A percentile compares a stretch with the other conserved stretches of the same genome.
These are phyloP conservation scores for Scolopax rusticola DNA, from an alignment of 2,797 vertebrate genomes.

Conservation along the genomic window DNA sequence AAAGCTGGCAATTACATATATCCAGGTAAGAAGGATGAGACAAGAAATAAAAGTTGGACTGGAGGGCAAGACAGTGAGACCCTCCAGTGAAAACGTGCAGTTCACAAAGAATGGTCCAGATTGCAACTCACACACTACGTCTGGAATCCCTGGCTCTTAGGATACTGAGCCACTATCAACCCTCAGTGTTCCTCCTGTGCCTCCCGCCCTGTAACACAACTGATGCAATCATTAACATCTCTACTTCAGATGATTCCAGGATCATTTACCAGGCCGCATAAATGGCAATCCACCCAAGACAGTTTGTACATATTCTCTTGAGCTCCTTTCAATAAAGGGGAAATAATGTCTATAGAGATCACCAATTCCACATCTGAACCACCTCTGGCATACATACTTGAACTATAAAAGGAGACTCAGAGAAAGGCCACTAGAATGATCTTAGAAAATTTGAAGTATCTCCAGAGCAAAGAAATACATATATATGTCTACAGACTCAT, in stretches of 20 bases:
- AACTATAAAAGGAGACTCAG: neutral
- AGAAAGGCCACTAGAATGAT: neutral
- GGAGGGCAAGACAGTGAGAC: neutral
- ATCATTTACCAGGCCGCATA: neutral
- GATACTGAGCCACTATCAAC: neutral
- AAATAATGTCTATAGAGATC: neutral
- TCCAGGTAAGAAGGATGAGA: neutral
- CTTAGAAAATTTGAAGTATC: neutral
- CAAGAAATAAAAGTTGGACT: neutral
- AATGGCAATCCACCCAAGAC: neutral
- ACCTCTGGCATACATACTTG: neutral
- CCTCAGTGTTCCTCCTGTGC: neutral
- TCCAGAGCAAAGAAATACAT: neutral
- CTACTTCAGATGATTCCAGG: neutral
- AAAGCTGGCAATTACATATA: neutral
- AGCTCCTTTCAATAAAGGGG: neutral
- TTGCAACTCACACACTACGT: neutral
- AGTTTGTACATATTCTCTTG: neutral
- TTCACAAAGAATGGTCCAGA: neutral
- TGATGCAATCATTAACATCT: neutral
- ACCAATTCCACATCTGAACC: neutral
- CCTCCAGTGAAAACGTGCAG: neutral
- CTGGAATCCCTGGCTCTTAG: neutral
- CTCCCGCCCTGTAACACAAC: neutral
- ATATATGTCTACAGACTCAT: neutral